Evolutionary conservation across 2,888 invertebrate genomes (phyloP), one percentile per base, ranked within the genome.

Genomic region (Leptodirus hochenwartii): DNA sequence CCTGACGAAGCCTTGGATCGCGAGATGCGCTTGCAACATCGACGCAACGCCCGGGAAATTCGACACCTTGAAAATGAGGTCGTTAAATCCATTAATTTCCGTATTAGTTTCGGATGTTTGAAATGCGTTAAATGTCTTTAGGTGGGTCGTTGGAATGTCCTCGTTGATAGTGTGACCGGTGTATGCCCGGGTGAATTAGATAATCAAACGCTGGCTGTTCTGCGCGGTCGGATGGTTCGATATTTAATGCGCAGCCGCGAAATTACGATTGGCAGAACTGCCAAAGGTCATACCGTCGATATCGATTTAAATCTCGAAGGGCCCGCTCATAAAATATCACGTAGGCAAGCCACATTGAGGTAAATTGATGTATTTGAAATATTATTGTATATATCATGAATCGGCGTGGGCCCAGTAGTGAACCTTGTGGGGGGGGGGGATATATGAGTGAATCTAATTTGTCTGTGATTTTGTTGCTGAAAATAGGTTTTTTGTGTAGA

Each of bases 241-340:
- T 95, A 90, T 55, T 66, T 93, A 29, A 93, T 95, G 90, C 63
- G 90, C 37, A 90, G 90, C 9, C 66, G 80, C 47, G 91, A 93
- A 76, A 91, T 95, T 28, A 88, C 88, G 1, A 73, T 96, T 23
- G 95, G 95, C 1, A 67, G 95, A 34, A 75, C 78, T 37, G 82
- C 90, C 1, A 78, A 81, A 43, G 88, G 88, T 46, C 76, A 80
- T 45, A 65, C 66, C 27, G 88, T 96, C 20, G 95, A 96, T 56
- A 88, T 95, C 15, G 91, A 96, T 58, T 59, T 96, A 27, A 74
- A 79, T 1, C 59, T 93, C 24, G 95, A 96, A 58, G 95, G 95
- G 0, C 91, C 93, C 0, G 81, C 93, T 0, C 80, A 81, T 53
- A 95, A 93, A 58, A 76, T 90, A 22, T 93, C 93, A 0, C 65